Percentiles rank a stretch among this genome's conserved stretches.
Evolutionary conservation across 2,113 vertebrate genomes (phyloP).

Genomic region (Albula goreensis): DNA sequence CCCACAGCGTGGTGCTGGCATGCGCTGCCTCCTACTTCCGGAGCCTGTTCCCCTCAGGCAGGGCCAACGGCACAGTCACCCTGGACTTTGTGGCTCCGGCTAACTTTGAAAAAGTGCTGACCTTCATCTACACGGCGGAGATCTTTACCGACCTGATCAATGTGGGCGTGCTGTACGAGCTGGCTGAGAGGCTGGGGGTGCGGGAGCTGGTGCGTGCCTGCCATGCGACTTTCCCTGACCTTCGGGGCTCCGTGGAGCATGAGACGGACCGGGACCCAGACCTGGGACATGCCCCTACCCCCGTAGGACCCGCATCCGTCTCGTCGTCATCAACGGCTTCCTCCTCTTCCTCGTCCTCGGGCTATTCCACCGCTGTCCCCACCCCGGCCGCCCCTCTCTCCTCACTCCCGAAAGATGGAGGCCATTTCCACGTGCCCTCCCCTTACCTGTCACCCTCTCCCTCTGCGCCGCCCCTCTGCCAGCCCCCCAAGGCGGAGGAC

Average conservation of each 20-base stretch:
- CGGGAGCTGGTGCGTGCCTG: slow-evolving; percentile 85
- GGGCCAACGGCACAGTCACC: slow-evolving; percentile 73
- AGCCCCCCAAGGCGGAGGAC: slow-evolving; percentile 3
- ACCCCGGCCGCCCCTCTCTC: slow-evolving; percentile 46
- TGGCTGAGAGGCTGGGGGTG: slow-evolving; percentile 87
- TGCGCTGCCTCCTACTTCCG: slow-evolving; percentile 88
- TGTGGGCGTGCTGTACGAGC: slow-evolving; percentile 90
- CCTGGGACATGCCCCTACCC: slow-evolving; percentile 51
- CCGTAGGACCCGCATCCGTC: slow-evolving; percentile 37
- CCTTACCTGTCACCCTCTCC: neutral
- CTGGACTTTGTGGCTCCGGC: slow-evolving; percentile 74
- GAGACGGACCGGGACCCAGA: slow-evolving; percentile 1
- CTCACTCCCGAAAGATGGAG: neutral
- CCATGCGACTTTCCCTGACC: slow-evolving; percentile 89
- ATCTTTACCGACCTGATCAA: slow-evolving; percentile 91
- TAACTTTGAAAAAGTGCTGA: slow-evolving; percentile 94
- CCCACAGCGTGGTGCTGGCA: slow-evolving; percentile 87
- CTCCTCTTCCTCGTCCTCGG: slow-evolving; percentile 47
- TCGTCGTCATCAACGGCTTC: slow-evolving; percentile 49
- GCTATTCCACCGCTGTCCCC: slow-evolving; percentile 56
- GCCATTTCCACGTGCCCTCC: neutral
- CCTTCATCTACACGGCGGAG: slow-evolving; percentile 92
- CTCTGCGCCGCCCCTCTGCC: neutral
- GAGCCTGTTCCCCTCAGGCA: slow-evolving; percentile 73
- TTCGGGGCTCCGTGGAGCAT: slow-evolving; percentile 75